Evolutionary conservation across 2,113 vertebrate genomes (phyloP), one percentile per base, ranked within the genome.

Genomic region (Physeter macrocephalus): DNA sequence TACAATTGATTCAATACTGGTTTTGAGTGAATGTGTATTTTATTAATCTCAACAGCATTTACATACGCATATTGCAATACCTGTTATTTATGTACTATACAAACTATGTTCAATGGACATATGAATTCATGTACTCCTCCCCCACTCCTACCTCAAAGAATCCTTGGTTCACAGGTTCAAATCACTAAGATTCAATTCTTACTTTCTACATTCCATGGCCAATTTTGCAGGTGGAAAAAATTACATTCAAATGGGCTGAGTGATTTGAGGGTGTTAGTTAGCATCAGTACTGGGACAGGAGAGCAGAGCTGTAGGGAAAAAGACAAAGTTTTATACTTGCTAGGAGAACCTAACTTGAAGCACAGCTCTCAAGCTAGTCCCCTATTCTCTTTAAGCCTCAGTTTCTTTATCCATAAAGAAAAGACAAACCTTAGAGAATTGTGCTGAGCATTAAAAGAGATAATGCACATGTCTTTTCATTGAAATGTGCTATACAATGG

Each of bases 21-120:
- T 81, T 95, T 97, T 85, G 77, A 91, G 41, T 72, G 13, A 83
- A 75, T 59, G 10, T 8, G 3, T 39, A 80, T 94, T 92, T 94
- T 59, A 69, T 77, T 89, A 92, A 95, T 92, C 3, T 93, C 57
- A 93, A 62, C 0, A 93, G 20, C 11, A 94, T 77, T 92, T 94
- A 18, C 6, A 78, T 57, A 90, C 13, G 64, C 31, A 57, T 39
- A 89, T 62, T 88, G 9, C 17, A 94, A 80, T 41, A 39, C 71
- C 71, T 90, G 7, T 64, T 92, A 91, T 84, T 92, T 88, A 88
- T 81, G 3, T 25, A 62, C 12, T 81, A 5, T 82, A 85, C 21
- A 92, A 8, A 49, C 36, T 64, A 21, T 85, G 36, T 29, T 82
- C 46, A 66, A 43, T 72, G 17, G 15, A 27, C 18, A 59, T 59